Evolutionary conservation across 92 coral and sea anemone genomes (phyloP).

Genomic region (Chrysogorgia sp.): DNA sequence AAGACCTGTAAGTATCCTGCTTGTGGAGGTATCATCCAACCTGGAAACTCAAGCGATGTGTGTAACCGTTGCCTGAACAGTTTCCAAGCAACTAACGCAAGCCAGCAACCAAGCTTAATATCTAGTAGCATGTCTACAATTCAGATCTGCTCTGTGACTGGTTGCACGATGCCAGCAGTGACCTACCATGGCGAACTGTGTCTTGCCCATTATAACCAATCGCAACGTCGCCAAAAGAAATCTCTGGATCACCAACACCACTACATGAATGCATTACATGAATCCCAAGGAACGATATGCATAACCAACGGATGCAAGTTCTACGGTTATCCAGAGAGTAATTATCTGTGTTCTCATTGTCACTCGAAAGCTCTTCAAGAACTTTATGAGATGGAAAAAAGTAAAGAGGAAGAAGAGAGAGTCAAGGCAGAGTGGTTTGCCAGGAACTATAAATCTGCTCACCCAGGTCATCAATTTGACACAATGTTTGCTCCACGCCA

Average conservation of each 20-base stretch:
- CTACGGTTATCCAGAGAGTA: constrained; percentile 72
- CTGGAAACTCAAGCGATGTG: too few species aligned
- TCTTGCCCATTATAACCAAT: constrained; percentile 75
- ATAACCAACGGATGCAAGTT: constrained; percentile 76
- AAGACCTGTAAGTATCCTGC: too few species aligned
- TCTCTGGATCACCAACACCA: constrained; percentile 47
- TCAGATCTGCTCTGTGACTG: too few species aligned
- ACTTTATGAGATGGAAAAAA: constrained; percentile 63
- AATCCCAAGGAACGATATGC: constrained; percentile 51
- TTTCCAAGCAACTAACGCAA: too few species aligned
- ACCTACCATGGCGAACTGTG: constrained; percentile 80
- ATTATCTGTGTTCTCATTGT: constrained; percentile 84
- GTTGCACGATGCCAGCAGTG: too few species aligned
- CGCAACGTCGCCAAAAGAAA: constrained; percentile 57
- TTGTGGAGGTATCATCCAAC: too few species aligned
- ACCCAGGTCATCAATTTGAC: not conserved
- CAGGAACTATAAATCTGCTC: not conserved
- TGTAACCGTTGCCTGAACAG: too few species aligned
- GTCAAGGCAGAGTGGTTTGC: constrained; percentile 18
- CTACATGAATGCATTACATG: constrained; percentile 13
- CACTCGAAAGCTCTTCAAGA: constrained; percentile 66
- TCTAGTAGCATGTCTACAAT: too few species aligned
- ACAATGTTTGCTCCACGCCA: not conserved
- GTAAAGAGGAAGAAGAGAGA: constrained; percentile 41
- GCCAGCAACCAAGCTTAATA: too few species aligned